Conservation (phyloP, 2,888 invertebrate species). For the Latrodectus hesperus region DNA sequence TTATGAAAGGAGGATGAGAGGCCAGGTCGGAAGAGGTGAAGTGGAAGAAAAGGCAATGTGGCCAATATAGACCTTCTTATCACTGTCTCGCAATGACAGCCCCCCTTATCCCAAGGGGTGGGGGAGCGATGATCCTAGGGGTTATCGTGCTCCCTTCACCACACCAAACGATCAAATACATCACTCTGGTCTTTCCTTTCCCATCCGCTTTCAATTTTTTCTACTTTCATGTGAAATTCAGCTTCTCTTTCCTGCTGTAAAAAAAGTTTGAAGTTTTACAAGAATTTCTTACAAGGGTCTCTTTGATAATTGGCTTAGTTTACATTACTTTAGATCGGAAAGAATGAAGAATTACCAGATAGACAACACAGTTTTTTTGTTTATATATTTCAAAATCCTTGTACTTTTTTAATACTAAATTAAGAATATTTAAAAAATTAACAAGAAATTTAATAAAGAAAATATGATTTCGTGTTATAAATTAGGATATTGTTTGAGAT, state of each 20-base stretch:
- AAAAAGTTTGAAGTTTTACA: not conserved
- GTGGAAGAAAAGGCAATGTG: constrained; percentile 67
- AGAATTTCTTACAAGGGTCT: no score
- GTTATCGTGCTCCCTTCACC: constrained; percentile 68
- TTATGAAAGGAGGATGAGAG: not conserved
- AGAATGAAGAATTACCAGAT: no score
- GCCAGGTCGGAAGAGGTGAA: constrained; percentile 48
- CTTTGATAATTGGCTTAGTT: no score
- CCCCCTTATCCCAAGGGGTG: constrained; percentile 27
- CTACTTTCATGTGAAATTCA: not conserved
- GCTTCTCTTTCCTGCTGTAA: not conserved
- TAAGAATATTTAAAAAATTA: no score
- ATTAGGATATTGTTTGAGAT: no score
- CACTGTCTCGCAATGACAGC: constrained; percentile 63
- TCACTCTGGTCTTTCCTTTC: constrained; percentile 15
- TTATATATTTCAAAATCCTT: no score
- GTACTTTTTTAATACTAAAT: no score
- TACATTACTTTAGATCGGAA: no score
- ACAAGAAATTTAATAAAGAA: no score
- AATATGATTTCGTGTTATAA: no score
- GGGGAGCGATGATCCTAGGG: constrained; percentile 43
- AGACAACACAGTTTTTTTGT: no score
- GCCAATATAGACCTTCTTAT: constrained; percentile 67
- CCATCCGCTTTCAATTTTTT: constrained; percentile 8
- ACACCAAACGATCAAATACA: constrained; percentile 68